These are phyloP conservation scores for Neostethus bicornis DNA, from an alignment of 2,797 vertebrate species.

Conservation along the genomic window DNA sequence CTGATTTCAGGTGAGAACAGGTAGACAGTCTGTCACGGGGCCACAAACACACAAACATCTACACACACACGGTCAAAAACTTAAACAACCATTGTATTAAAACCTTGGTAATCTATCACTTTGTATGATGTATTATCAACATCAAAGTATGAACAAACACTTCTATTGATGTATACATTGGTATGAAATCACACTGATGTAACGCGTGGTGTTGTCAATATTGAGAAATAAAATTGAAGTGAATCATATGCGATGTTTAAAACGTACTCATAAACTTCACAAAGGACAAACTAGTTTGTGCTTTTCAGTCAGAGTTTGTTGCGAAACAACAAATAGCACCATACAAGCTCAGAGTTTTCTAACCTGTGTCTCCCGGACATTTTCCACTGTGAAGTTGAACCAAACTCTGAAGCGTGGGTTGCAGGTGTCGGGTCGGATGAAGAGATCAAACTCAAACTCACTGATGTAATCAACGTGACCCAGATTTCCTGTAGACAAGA, in stretches of 20 bases:
- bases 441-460: conserved; percentile 97
- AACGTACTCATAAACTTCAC: neutral
- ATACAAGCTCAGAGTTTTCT: conserved; percentile 42
- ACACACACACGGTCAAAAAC: too few relatives aligned
- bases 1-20: too few relatives aligned
- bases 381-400: conserved; percentile 99
- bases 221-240: neutral
- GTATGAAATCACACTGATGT: neutral
- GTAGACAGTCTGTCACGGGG: too few relatives aligned
- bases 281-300: neutral
- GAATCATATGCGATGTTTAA: neutral
- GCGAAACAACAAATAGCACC: neutral
- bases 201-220: neutral
- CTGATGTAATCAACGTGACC: conserved; percentile 92
- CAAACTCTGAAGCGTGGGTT: conserved; percentile 97
- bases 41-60: too few relatives aligned
- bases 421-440: conserved; percentile 96
- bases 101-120: neutral
- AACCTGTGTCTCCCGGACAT: conserved; percentile 94
- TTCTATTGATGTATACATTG: neutral
- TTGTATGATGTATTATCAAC: neutral
- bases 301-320: neutral
- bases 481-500: conserved; percentile 86
- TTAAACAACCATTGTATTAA: neutral
- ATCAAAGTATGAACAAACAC: neutral